Evolutionary conservation across 2,797 vertebrate genomes (phyloP).

Genomic region (Vireo griseus): DNA sequence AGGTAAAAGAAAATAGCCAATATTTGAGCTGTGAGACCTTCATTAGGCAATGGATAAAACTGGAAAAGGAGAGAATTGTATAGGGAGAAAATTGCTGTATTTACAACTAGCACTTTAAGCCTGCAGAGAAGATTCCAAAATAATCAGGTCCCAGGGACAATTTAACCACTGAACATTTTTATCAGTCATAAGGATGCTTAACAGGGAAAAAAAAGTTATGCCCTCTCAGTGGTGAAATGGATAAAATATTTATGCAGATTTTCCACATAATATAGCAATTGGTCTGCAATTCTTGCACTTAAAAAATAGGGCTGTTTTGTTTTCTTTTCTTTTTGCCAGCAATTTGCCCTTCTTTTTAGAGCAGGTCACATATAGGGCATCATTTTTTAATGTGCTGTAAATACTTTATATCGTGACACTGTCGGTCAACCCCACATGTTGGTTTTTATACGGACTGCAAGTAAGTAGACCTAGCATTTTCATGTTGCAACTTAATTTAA

Average conservation of each 20-base stretch:
- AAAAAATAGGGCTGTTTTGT: background rate
- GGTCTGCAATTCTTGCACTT: background rate
- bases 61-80: background rate
- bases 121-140: conserved; percentile 16
- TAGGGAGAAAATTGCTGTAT: conserved; percentile 20
- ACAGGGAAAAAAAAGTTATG: background rate
- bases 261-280: background rate
- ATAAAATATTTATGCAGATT: background rate
- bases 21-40: conserved; percentile 6
- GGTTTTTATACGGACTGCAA: accelerated
- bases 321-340: accelerated
- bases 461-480: background rate
- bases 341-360: background rate
- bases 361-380: background rate
- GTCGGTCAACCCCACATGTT: background rate
- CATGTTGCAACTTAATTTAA: background rate
- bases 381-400: background rate
- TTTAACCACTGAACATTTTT: background rate
- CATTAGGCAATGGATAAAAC: background rate
- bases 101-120: background rate
- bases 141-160: conserved; percentile 4
- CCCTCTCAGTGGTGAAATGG: background rate
- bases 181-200: background rate
- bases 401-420: background rate
- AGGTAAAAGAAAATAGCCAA: conserved; percentile 4